Evolutionary conservation across 64 coral and sea anemone species (phyloP), one percentile per base, ranked within the genome.

Genomic region (Pocillopora damicornis): DNA sequence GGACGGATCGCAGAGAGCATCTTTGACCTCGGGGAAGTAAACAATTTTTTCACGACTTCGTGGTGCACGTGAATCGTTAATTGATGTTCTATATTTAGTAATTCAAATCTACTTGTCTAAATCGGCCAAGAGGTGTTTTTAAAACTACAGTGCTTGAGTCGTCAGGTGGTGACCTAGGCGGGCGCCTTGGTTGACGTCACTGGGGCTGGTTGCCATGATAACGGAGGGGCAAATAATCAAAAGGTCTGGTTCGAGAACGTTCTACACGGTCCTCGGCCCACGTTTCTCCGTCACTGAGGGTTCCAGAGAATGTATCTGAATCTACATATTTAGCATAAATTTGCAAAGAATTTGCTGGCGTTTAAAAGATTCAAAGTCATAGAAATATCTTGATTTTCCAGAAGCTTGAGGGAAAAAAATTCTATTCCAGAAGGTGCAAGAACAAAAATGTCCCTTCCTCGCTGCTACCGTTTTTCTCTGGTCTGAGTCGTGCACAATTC

Each of bases 131-230:
- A 57, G 37, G 18, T 73, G 38, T 37, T 67, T 71, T 38, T 45
- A 38, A 51, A 16, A n/a, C 36, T 38, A 38, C 34, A 61, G 30
- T 35, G 63, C 76, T 79, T n/a, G 2, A 22, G 76, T 79, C 76
- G 42, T 60, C 61, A 67, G 80, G 61, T 67, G 61, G 80, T 68
- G 61, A 83, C 80, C 80, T 57, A 67, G 37, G 22, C 65, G 81
- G 81, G 63, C 34, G 65, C 81, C 81, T 85, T 13, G 26, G 42
- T 22, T 85, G 81, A 85, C 81, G 81, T 85, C 81, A 85, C 71
- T 85, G 25, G 64, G 38, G 20, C 3, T 0, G 15, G 81, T 85
- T 72, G 38, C 38, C 81, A 85, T 51, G 81, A 71, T 36, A 51
- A n/a, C 81, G 58, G 0, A 9, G 38, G 30, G 65, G 25, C 67